Evolutionary conservation across 2,888 invertebrate species (phyloP), one percentile per base, ranked within the genome.

Genomic region (Troides oblongomaculatus): DNA sequence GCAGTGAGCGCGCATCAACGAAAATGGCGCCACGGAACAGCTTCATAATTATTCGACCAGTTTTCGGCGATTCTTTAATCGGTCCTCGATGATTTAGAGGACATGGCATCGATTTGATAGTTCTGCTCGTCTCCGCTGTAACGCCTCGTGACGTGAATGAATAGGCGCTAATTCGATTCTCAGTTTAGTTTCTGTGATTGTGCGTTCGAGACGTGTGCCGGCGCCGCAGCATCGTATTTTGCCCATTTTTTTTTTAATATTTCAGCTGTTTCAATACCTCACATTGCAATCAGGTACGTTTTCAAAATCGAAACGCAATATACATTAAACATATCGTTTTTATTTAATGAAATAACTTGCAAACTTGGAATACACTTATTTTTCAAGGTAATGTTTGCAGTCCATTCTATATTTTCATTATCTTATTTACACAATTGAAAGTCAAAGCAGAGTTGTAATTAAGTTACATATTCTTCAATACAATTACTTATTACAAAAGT

Each of bases 101-200:
- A 81, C 81, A 75, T 68, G 63, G 76, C 76, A 76, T 78, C 76
- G 81, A 77, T 75, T 78, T 75, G 74, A 76, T 76, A 75, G 73
- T 71, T 75, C 72, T 72, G 74, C 74, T 75, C 74, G 70, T 79
- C 79, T 79, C 70, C 65, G 64, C 69, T 64, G 60, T 70, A 70
- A 67, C 64, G 62, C 62, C 39, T 59, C 59, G 70, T 70, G 74
- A 75, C 76, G 75, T 76, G 73, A 73, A 72, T 72, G 73, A 70
- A 73, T 66, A 66, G 70, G 70, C 71, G 74, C 74, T 74, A 72
- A 71, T 73, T 72, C 71, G 68, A 74, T 73, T 79, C 74, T 86
- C 88, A 92, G 91, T 92, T 84, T 80, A 77, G 75, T 80, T 80
- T 85, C 82, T 84, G 91, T 88, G 84, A 77, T 81, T 84, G 85